Evolutionary conservation across 92 coral and sea anemone species (phyloP), one percentile per base, ranked within the genome.

Genomic region (Umimayanthus chanpuru): DNA sequence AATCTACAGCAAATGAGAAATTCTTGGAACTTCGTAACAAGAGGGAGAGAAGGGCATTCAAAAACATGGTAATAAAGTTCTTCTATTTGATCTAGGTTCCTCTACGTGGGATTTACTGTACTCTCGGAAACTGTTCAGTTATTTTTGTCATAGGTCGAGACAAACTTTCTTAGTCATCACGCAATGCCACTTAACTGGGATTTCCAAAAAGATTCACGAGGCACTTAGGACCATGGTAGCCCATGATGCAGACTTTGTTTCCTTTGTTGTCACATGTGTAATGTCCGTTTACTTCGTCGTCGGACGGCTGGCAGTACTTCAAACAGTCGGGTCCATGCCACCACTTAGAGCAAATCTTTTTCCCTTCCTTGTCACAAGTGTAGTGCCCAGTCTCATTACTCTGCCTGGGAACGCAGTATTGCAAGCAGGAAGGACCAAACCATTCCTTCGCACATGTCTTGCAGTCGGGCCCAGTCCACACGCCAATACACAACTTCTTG

Each of bases 301-400:
- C 90, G 44, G 76, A 44, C 6, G 85, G 81, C 73, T 41, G 78
- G 56, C 94, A 92, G 77, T 89, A 71, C 65, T 61, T 85, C 44
- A 65, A 21, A 65, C 94, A 92, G 61, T 86, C 47, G 76, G 80
- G 38, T 16, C 94, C 94, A 89, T 92, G 79, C 90, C 90, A 88
- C 16, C 70, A 75, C 50, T 49, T 40, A 29, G 41, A 23, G 73
- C 90, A 88, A 47, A 88, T 73, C 79, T 81, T 88, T 16, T 81
- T 80, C 50, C 94, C 94, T 36, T 89, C 73, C 30, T 81, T 86
- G 82, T 92, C 94, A 81, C 94, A 92, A 12, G 32, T 85, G 82
- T 89, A 92, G 77, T 89, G 85, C 55, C 92, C 92, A 23, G 88
- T 66, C 70, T 79, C 55, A 23, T 75, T 66, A 56, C 73, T 81